Evolutionary conservation across 1,140 invertebrate species (phyloP).

Genomic region (Polyergus mexicanus): DNA sequence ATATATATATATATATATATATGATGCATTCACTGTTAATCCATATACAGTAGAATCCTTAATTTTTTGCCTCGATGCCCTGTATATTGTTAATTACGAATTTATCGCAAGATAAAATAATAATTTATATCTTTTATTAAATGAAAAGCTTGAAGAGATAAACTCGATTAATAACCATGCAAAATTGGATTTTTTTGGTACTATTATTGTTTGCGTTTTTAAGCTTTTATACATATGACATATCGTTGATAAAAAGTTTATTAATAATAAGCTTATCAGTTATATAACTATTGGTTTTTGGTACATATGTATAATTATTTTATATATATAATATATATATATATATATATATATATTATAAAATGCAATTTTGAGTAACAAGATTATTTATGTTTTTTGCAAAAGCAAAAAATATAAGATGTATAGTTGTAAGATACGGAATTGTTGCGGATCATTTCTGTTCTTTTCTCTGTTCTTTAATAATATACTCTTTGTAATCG

Average conservation of each 20-base stretch:
- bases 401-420: background rate
- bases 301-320: no score
- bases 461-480: conserved; percentile 11
- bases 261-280: background rate
- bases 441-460: background rate
- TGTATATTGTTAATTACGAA: background rate
- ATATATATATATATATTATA: background rate
- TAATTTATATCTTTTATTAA: background rate
- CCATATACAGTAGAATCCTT: background rate
- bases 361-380: conserved; percentile 9
- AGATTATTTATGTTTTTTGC: background rate
- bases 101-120: conserved; percentile 14
- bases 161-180: conserved; percentile 23
- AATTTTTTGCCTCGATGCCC: background rate
- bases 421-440: background rate
- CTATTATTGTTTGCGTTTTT: background rate
- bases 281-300: no score
- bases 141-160: background rate
- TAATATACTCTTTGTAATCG: background rate
- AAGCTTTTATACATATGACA: background rate
- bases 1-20: conserved; percentile 61
- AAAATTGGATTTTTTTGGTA: background rate
- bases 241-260: background rate
- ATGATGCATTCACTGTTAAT: conserved; percentile 33
- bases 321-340: background rate